phyloP scores from a whole-genome alignment of 2,113 vertebrate species.

The Pterophyllum scalare region DNA sequence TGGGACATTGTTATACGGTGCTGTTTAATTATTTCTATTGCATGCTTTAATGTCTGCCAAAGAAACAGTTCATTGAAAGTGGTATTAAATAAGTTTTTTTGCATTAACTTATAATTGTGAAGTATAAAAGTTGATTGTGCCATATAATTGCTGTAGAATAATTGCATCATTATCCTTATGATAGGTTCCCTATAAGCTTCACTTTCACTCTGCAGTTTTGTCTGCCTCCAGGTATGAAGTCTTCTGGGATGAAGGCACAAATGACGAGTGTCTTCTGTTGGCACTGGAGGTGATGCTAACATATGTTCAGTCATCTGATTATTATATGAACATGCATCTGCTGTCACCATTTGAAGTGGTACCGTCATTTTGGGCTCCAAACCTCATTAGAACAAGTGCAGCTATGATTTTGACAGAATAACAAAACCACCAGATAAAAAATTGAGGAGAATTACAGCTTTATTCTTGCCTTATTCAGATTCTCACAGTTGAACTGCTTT shows the following conservation, averaged over 20 bases:
- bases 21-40: slow-evolving; percentile 30
- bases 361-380: neutral
- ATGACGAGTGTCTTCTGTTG: neutral
- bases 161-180: neutral
- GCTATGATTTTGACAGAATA: neutral
- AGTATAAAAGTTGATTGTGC: slow-evolving; percentile 2
- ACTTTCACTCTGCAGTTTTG: neutral
- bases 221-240: neutral
- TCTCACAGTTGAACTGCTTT: slow-evolving; percentile 5
- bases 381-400: neutral
- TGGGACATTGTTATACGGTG: slow-evolving; percentile 6
- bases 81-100: neutral
- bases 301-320: neutral
- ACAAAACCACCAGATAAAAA: neutral
- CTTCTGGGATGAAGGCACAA: slow-evolving; percentile 3
- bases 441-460: neutral
- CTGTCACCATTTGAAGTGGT: neutral
- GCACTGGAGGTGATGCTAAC: neutral
- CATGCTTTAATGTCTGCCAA: slow-evolving; percentile 22
- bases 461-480: neutral
- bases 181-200: neutral
- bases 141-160: slow-evolving; percentile 2
- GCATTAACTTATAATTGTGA: neutral
- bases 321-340: neutral
- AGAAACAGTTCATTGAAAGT: slow-evolving; percentile 5